These are phyloP conservation scores for Odontomyia ornata DNA, from an alignment of 2,888 invertebrate species.

Conservation along the genomic window DNA sequence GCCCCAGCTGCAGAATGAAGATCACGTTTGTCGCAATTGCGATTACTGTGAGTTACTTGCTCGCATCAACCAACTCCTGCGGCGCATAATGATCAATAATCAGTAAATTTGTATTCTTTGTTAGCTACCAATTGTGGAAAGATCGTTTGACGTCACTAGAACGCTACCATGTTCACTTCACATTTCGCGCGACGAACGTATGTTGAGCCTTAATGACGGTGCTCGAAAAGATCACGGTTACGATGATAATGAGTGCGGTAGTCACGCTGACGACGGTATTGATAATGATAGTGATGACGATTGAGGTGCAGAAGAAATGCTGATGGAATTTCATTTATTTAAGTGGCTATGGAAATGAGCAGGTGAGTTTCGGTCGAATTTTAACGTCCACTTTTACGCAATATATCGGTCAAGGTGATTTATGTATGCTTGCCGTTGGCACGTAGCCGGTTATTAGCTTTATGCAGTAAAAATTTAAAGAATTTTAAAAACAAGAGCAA, in stretches of 20 bases:
- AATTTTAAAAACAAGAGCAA: not conserved
- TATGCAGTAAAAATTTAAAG: not conserved
- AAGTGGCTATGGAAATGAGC: slow-evolving; percentile 3
- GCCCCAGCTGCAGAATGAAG: not conserved
- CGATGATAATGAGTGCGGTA: not conserved
- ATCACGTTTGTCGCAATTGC: not conserved
- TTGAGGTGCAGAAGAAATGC: not conserved
- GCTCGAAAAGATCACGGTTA: not conserved
- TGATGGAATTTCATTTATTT: not conserved
- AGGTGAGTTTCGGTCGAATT: not conserved
- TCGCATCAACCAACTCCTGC: not conserved
- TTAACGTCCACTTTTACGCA: slow-evolving; percentile 7
- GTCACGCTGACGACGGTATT: not conserved
- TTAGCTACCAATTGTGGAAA: not conserved
- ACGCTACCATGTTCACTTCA: not conserved
- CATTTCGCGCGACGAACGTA: not conserved
- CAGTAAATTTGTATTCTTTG: slow-evolving; percentile 28
- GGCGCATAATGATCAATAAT: slow-evolving; percentile 18
- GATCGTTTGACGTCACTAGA: slow-evolving; percentile 32
- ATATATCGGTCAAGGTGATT: slow-evolving; percentile 15
- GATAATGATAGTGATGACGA: slow-evolving; percentile 13
- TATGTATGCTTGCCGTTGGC: not conserved
- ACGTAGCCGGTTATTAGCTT: not conserved
- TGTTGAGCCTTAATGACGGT: not conserved
- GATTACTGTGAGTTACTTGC: too few relatives aligned